A percentile compares a stretch with the other conserved stretches of the same genome.
phyloP scores from a whole-genome alignment of 2,888 invertebrate genomes.

The Drosophila mimetica region DNA sequence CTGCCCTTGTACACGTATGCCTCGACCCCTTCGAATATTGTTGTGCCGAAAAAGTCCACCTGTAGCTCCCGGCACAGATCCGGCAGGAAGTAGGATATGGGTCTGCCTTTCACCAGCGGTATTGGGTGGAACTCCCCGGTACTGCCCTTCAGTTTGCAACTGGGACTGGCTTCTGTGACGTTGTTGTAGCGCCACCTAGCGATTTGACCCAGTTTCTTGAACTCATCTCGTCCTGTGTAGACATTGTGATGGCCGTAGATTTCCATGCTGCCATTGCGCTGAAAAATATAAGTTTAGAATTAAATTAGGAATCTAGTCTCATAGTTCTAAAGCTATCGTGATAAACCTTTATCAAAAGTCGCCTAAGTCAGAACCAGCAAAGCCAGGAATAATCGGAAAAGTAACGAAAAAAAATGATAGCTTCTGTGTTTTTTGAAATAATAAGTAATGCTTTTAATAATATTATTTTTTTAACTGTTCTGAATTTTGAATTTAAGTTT shows the following conservation, averaged over 20 bases:
- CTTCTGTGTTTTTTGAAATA: no score
- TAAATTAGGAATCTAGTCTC: no score
- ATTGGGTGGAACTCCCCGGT: slow-evolving; percentile 92
- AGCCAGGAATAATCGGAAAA: no score
- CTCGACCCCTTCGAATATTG: slow-evolving; percentile 86
- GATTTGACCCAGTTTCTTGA: slow-evolving; percentile 88
- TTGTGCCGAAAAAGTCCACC: slow-evolving; percentile 87
- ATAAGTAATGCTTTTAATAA: no score
- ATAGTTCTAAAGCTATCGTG: no score
- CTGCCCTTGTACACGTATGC: slow-evolving; percentile 89
- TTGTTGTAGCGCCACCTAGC: slow-evolving; percentile 89
- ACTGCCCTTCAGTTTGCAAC: slow-evolving; percentile 89
- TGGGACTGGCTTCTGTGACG: slow-evolving; percentile 85
- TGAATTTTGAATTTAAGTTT: no score
- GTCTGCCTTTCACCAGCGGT: slow-evolving; percentile 86
- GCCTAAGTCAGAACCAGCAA: no score
- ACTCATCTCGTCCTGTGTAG: slow-evolving; percentile 88
- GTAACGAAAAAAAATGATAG: no score
- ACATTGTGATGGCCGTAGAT: slow-evolving; percentile 87
- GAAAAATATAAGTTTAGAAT: slow-evolving; percentile 63
- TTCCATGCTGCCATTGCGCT: slow-evolving; percentile 90
- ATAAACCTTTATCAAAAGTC: no score
- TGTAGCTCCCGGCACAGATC: slow-evolving; percentile 90
- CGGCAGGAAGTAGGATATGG: slow-evolving; percentile 88
- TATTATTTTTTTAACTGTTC: no score